Conservation (phyloP, 1,140 invertebrate genomes). For the Drosophila arizonae region DNA sequence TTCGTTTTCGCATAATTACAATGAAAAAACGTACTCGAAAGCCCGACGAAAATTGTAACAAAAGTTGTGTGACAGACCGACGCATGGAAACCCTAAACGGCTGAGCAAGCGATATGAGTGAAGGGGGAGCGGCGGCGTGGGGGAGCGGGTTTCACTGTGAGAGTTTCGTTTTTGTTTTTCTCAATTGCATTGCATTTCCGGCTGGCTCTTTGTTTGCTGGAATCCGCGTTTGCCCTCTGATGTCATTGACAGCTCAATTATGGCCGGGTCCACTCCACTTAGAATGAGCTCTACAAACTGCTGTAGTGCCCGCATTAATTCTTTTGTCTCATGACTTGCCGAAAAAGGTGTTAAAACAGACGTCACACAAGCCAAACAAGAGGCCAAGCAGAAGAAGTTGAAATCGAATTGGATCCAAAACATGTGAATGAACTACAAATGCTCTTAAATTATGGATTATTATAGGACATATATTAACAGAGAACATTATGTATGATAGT, state of each 20-base stretch:
- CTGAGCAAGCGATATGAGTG: constrained; percentile 6
- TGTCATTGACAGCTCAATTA: constrained; percentile 75
- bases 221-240: constrained; percentile 29
- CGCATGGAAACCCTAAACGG: constrained; percentile 62
- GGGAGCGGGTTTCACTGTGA: constrained; percentile 30
- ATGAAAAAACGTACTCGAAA: constrained; percentile 39
- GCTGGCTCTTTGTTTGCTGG: constrained; percentile 48
- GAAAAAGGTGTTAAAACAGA: constrained; percentile 69
- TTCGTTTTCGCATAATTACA: constrained; percentile 76
- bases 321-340: constrained; percentile 69
- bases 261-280: constrained; percentile 32
- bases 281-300: constrained; percentile 36
- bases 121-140: neutral
- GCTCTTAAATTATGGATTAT: constrained; percentile 10
- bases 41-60: constrained; percentile 64
- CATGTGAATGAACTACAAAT: constrained; percentile 4
- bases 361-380: constrained; percentile 31
- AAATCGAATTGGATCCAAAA: constrained; percentile 10
- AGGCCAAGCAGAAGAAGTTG: constrained; percentile 16
- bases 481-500: too few species aligned
- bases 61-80: constrained; percentile 60
- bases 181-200: constrained; percentile 60
- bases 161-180: constrained; percentile 39
- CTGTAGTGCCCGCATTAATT: constrained; percentile 59
- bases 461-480: neutral